A percentile compares a stretch with the other conserved stretches of the same genome.
Evolutionary conservation across 2,113 vertebrate genomes (phyloP).

Genomic region (Lepisosteus osseus): DNA sequence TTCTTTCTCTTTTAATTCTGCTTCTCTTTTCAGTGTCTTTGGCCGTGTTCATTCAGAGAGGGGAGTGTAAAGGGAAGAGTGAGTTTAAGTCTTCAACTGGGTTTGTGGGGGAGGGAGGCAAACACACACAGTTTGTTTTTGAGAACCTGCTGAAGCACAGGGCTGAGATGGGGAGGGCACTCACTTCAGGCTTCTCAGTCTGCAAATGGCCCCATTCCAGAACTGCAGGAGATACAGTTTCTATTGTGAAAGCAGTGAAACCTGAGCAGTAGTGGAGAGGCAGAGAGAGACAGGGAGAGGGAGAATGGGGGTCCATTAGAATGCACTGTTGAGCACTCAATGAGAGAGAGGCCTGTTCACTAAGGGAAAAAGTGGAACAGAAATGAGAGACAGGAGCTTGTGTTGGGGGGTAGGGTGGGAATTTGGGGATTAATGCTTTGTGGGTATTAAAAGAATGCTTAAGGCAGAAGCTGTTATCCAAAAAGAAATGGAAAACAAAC

Average conservation of each 20-base stretch:
- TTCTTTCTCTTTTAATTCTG: conserved; percentile 40
- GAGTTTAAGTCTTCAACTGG: conserved; percentile 32
- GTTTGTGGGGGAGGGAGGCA: conserved; percentile 1
- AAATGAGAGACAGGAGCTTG: no score
- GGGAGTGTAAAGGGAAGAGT: conserved; percentile 27
- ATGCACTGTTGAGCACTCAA: conserved; percentile 67
- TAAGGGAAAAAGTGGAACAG: conserved; percentile 34
- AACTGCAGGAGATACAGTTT: conserved; percentile 52
- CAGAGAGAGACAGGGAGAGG: conserved; percentile 48
- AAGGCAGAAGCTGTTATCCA: no score
- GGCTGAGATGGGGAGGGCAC: not conserved
- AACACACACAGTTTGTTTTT: conserved; percentile 5
- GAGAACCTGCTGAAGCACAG: not conserved
- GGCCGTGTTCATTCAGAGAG: conserved; percentile 24
- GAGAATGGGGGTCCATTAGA: conserved; percentile 55
- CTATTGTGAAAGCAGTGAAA: conserved; percentile 59
- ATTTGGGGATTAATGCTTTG: no score
- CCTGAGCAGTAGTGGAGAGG: conserved; percentile 64
- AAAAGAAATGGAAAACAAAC: no score
- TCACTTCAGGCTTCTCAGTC: conserved; percentile 38
- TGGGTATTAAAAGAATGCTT: no score
- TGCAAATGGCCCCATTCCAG: conserved; percentile 59
- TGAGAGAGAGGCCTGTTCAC: conserved; percentile 58
- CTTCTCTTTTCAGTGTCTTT: conserved; percentile 34
- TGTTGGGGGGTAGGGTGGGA: no score